Evolutionary conservation across 2,888 invertebrate species (phyloP), one percentile per base, ranked within the genome.

Genomic region (Argyra leucocephala): DNA sequence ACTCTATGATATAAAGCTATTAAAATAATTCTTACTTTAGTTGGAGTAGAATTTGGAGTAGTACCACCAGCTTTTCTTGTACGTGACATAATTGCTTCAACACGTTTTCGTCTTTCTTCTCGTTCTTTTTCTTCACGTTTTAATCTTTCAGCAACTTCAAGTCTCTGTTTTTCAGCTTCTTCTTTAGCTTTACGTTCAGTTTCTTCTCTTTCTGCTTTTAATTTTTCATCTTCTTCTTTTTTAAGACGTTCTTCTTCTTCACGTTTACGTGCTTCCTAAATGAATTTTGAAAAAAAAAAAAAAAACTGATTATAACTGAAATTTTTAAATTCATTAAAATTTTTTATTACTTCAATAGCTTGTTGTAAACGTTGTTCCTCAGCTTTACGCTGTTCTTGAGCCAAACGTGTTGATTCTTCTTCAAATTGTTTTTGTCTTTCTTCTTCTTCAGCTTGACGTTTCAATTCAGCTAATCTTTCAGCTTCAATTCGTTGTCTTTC

Each of bases 71-170:
- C 73, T 69, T 76, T 78, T 66, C 93, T 83, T n/a, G 94, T 95
- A 73, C 95, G 82, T 64, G 88, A 86, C 95, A 95, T 95, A 74
- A 95, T 95, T 65, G 92, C 93, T 79, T 93, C 93, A 24, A 95
- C 93, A 66, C 94, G 84, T 80, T 93, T 94, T 73, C 93, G 90
- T 73, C 96, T 83, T 67, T 89, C 90, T 73, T 91, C 86, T 66
- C 96, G 83, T 77, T 96, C 96, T 75, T 89, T 90, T 79, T 96
- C 96, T 78, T 96, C 96, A 71, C 87, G 87, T 75, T 87, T 88
- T 68, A 90, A 82, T 67, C 88, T 84, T 78, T 93, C 93, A 64
- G 90, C 90, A 78, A 90, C 88, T 79, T 93, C 94, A 70, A 87
- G 83, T 74, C 91, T 87, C 78, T 88, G 83, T 72, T 86, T 85